A percentile compares a stretch with the other conserved stretches of the same genome.
phyloP scores from a whole-genome alignment of 2,888 invertebrate genomes.

The Pardosa pseudoannulata region DNA sequence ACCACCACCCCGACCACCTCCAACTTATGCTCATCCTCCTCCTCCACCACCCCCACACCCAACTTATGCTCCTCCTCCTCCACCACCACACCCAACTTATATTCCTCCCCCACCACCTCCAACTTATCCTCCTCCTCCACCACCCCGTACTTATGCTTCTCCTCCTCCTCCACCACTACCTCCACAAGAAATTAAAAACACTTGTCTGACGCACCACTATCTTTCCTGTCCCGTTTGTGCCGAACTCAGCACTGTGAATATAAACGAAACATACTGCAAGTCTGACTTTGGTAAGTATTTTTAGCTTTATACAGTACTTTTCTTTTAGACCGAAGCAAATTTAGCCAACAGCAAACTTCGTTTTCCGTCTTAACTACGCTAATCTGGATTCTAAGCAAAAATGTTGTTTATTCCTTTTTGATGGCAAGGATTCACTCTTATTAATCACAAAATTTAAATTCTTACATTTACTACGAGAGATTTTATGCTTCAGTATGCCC shows the following conservation, averaged over 20 bases:
- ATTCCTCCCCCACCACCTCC: background rate
- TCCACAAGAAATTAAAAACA: too few species aligned
- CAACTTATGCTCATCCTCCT: background rate
- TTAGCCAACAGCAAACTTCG: too few species aligned
- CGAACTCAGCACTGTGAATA: background rate
- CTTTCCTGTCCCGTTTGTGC: slow-evolving; percentile 22
- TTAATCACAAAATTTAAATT: too few species aligned
- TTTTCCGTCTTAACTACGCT: too few species aligned
- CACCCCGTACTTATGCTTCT: background rate
- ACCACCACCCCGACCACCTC: background rate
- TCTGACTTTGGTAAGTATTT: slow-evolving; percentile 30
- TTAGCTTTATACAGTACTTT: too few species aligned
- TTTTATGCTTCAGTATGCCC: too few species aligned
- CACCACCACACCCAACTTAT: background rate
- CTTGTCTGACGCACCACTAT: background rate
- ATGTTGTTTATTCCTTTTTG: too few species aligned
- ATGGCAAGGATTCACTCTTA: too few species aligned
- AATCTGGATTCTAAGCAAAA: too few species aligned
- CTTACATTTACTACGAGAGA: too few species aligned
- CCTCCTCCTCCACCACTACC: background rate
- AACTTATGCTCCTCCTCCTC: background rate
- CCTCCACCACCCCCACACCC: background rate
- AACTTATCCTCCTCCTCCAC: background rate
- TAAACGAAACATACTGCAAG: slow-evolving; percentile 7
- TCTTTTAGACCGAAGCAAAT: too few species aligned